These are phyloP conservation scores for Caenorhabditis tropicalis DNA, from an alignment of 1,140 invertebrate species.

Conservation along the genomic window DNA sequence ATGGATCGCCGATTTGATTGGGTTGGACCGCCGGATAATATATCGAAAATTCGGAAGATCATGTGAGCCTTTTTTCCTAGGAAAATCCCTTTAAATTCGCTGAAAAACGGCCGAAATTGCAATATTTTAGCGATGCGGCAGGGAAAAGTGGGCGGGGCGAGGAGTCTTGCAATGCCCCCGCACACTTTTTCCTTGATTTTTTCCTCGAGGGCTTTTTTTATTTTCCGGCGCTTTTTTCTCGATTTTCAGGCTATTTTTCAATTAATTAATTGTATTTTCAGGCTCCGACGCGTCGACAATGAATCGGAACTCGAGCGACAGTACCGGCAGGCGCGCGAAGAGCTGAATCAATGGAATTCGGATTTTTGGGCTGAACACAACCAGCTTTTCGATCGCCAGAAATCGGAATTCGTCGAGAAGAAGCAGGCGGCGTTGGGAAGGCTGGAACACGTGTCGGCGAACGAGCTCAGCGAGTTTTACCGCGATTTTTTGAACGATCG, in stretches of 20 bases:
- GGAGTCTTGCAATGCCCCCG: neutral
- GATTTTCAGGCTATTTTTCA: neutral
- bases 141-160: neutral
- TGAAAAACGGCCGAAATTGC: neutral
- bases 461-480: slow-evolving; percentile 67
- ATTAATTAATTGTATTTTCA: neutral
- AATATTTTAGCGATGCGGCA: no score
- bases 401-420: slow-evolving; percentile 63
- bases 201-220: neutral
- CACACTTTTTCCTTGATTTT: neutral
- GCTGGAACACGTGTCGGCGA: slow-evolving; percentile 63
- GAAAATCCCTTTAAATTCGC: neutral
- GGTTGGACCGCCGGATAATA: slow-evolving; percentile 66
- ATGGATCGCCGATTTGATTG: slow-evolving; percentile 66
- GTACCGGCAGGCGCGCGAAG: slow-evolving; percentile 61
- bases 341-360: slow-evolving; percentile 66
- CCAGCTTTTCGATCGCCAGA: slow-evolving; percentile 61
- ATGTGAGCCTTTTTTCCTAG: slow-evolving; percentile 50
- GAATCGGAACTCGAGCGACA: slow-evolving; percentile 61
- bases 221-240: neutral
- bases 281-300: slow-evolving; percentile 62
- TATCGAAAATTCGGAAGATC: slow-evolving; percentile 65
- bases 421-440: slow-evolving; percentile 61
- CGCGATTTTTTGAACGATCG: slow-evolving; percentile 63
- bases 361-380: slow-evolving; percentile 65